Percentiles rank a stretch among this genome's conserved stretches.
These are phyloP conservation scores for Bombus turneri DNA, from an alignment of 1,140 invertebrate species.

Conservation along the genomic window DNA sequence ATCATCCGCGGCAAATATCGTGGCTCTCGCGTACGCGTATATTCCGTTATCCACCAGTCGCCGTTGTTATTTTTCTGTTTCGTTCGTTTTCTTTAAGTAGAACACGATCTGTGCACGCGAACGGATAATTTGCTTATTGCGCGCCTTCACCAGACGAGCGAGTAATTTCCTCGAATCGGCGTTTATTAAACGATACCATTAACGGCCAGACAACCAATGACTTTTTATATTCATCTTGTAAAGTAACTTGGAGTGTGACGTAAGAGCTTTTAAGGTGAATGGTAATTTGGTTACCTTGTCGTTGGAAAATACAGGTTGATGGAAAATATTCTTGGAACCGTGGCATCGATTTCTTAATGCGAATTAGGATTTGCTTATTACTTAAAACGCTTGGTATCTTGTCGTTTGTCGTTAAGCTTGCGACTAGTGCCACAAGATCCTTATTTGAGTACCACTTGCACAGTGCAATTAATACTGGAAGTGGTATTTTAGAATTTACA, in stretches of 20 bases:
- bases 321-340: not conserved
- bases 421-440: not conserved
- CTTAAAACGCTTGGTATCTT: not conserved
- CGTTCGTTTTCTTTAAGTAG: not conserved
- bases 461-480: not conserved
- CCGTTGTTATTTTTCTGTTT: not conserved
- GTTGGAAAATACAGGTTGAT: not conserved
- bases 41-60: not conserved
- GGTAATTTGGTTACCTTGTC: not conserved
- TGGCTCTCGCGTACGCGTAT: not conserved
- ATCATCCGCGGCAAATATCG: conserved; percentile 25
- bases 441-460: no score
- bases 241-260: not conserved
- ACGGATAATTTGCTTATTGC: conserved; percentile 32
- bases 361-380: not conserved
- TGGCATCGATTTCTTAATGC: not conserved
- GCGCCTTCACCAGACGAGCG: not conserved
- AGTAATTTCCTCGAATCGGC: conserved; percentile 11
- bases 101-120: conserved; percentile 25
- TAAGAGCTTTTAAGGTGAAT: not conserved
- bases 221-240: not conserved
- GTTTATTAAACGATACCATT: conserved; percentile 1
- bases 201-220: not conserved
- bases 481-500: no score
- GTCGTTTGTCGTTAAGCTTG: not conserved